Evolutionary conservation across 2,888 invertebrate genomes (phyloP), one percentile per base, ranked within the genome.

Genomic region (Melieria picta): DNA sequence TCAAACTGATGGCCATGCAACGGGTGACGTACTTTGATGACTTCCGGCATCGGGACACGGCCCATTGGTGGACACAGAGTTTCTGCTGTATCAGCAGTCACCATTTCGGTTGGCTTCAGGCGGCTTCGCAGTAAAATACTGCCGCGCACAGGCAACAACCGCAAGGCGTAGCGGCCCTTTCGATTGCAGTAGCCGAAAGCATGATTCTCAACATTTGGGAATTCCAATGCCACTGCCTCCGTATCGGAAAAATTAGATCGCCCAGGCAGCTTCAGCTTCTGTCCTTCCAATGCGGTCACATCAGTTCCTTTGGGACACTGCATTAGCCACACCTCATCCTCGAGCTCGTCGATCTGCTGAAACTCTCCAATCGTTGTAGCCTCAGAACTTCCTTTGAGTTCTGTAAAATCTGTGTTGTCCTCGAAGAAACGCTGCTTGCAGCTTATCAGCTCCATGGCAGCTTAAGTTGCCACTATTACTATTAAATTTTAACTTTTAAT

Each of bases 241-340:
- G 74, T 57, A 6, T 73, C 72, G 5, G 62, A 68, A 9, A 78
- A 43, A 63, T 77, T 74, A 56, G 75, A 77, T 6, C 81, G 80
- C 1, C 82, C 82, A 0, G 81, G 81, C 1, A 83, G 64, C 71
- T 81, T 82, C 5, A 82, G 42, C 74, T 79, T 81, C n/a, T 78
- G 75, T 5, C 67, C 75, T 64, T 78, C 65, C 2, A 82, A 65
- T 10, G 74, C 62, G 11, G 75, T 64, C 7, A 77, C 16, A 61
- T 80, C 72, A 45, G 77, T 75, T 13, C 75, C 76, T 73, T 79
- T 81, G 5, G 82, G 81, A 57, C 80, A 80, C 70, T 83, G 81
- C 65, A 82, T 65, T 11, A 82, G 30, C 81, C 81, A 83, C 13
- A 81, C 65, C 74, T 82, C 82, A 69, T 81, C 80, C 7, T 81